Evolutionary conservation across 2,797 vertebrate species (phyloP).

Genomic region (Galagoides demidoff): DNA sequence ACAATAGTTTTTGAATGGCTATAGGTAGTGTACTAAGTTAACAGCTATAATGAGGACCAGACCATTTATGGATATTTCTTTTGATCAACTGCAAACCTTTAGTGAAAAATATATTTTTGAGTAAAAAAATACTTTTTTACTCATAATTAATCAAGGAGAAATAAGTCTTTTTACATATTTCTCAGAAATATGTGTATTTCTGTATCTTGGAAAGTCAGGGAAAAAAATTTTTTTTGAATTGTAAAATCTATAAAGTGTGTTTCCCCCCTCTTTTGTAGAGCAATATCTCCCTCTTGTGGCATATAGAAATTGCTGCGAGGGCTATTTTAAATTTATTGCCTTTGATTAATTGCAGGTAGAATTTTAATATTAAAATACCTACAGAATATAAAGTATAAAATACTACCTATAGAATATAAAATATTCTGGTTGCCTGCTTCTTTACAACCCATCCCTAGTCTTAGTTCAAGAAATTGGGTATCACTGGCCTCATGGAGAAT

Average conservation of each 20-base stretch:
- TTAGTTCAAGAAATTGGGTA: not conserved
- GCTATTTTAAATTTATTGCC: not conserved
- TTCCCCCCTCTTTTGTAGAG: not conserved
- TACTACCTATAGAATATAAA: not conserved
- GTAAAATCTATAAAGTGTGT: not conserved
- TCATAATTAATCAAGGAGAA: not conserved
- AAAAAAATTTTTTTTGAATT: not conserved
- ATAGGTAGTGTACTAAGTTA: not conserved
- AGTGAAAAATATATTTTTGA: not conserved
- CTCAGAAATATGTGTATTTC: not conserved
- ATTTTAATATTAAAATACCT: not conserved
- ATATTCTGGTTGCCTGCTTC: not conserved
- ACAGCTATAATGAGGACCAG: not conserved
- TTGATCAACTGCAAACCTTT: not conserved
- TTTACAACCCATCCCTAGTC: not conserved
- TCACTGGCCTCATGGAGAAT: not conserved
- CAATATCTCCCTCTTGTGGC: slow-evolving; percentile 63
- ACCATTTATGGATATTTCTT: not conserved
- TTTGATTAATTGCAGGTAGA: not conserved
- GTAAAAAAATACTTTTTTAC: not conserved
- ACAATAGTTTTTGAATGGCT: not conserved
- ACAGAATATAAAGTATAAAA: not conserved
- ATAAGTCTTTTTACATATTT: not conserved
- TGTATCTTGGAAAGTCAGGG: not conserved
- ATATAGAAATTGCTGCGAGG: not conserved